Evolutionary conservation across 30 jellyfish, hydroid and myxozoan genomes (phyloP).

Genomic region (Morbakka virulenta): DNA sequence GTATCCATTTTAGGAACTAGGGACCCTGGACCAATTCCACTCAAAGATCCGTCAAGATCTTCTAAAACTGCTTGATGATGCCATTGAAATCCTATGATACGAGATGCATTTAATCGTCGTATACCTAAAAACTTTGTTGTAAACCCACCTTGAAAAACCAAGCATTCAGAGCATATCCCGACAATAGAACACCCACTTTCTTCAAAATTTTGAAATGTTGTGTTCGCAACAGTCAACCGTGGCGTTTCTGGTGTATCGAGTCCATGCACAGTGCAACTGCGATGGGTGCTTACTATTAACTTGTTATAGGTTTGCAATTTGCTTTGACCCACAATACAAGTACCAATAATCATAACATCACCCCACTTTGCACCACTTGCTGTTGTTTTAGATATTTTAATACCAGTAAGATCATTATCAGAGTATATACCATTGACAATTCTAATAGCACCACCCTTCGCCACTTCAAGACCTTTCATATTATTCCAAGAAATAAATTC

Average conservation of each 20-base stretch:
- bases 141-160: slow-evolving; percentile 58
- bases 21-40: slow-evolving; percentile 40
- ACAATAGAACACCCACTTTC: slow-evolving; percentile 54
- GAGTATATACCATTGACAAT: slow-evolving; percentile 63
- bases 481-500: slow-evolving; percentile 69
- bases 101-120: slow-evolving; percentile 40
- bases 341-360: slow-evolving; percentile 78
- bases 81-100: slow-evolving; percentile 54
- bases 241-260: slow-evolving; percentile 69
- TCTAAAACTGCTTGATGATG: slow-evolving; percentile 62
- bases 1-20: background rate
- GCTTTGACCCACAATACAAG: slow-evolving; percentile 87
- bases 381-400: slow-evolving; percentile 77
- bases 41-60: slow-evolving; percentile 76
- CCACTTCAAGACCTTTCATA: slow-evolving; percentile 94
- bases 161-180: slow-evolving; percentile 84
- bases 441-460: slow-evolving; percentile 89
- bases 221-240: slow-evolving; percentile 76
- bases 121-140: slow-evolving; percentile 53
- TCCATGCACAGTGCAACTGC: slow-evolving; percentile 57
- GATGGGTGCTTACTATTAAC: slow-evolving; percentile 1
- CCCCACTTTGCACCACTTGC: slow-evolving; percentile 94
- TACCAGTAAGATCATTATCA: slow-evolving; percentile 90
- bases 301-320: slow-evolving; percentile 30
- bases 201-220: slow-evolving; percentile 76